Percentiles rank a stretch among this genome's conserved stretches.
Evolutionary conservation across 1,140 invertebrate species (phyloP).

Genomic region (Lysiphlebus fabarum): DNA sequence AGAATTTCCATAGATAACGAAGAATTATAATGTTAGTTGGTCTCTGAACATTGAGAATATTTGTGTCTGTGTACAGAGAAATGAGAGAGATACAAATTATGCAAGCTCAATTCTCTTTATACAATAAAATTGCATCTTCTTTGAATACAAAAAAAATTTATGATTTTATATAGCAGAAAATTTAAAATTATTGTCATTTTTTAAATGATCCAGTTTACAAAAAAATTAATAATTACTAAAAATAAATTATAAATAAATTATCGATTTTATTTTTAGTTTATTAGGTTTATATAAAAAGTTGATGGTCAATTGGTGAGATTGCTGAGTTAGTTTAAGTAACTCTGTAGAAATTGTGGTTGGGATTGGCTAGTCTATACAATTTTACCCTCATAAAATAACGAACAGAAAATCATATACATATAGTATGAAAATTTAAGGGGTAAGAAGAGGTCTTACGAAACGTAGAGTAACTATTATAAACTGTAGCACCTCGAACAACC

Average conservation of each 20-base stretch:
- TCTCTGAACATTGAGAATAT: slow-evolving; percentile 26
- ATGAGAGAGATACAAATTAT: slow-evolving; percentile 18
- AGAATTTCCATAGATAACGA: slow-evolving; percentile 53
- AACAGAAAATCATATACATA: slow-evolving; percentile 4
- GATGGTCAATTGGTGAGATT: slow-evolving; percentile 1
- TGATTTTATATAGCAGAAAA: too few relatives aligned
- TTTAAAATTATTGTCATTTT: too few relatives aligned
- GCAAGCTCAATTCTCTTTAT: slow-evolving; percentile 20
- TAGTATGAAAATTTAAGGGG: not conserved
- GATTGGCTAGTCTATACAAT: slow-evolving; percentile 42
- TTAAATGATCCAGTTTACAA: too few relatives aligned
- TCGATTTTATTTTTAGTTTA: too few relatives aligned
- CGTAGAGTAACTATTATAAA: slow-evolving; percentile 57
- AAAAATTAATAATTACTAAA: too few relatives aligned
- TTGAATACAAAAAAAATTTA: too few relatives aligned
- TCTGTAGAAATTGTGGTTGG: slow-evolving; percentile 53
- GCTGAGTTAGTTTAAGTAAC: slow-evolving; percentile 52
- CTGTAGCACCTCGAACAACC: slow-evolving; percentile 58
- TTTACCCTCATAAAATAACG: not conserved
- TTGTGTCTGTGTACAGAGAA: not conserved
- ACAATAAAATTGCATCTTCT: slow-evolving; percentile 13
- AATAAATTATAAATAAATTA: too few relatives aligned
- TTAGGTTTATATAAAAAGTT: too few relatives aligned
- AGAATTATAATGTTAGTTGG: slow-evolving; percentile 45
- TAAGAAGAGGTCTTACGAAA: slow-evolving; percentile 29